Conservation (phyloP, 2,113 vertebrate species). For the Urocitellus parryii region DNA sequence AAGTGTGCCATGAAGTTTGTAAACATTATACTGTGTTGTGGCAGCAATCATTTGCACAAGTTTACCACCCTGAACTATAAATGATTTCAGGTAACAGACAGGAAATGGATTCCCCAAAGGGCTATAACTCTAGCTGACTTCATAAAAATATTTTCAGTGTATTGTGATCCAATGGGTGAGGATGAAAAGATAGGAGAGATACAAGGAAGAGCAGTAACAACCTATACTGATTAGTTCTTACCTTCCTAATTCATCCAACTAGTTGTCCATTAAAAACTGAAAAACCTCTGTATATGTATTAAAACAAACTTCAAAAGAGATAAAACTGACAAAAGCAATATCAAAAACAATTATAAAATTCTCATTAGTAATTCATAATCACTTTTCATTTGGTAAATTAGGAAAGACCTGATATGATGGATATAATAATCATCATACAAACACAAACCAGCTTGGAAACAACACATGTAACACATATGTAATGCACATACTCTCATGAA, state of each 20-base stretch:
- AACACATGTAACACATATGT: background rate
- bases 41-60: background rate
- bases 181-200: background rate
- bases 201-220: background rate
- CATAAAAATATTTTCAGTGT: background rate
- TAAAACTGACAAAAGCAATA: conserved; percentile 54
- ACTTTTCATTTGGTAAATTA: conserved; percentile 21
- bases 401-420: background rate
- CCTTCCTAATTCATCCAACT: conserved; percentile 6
- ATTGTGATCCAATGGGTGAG: background rate
- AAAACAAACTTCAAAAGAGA: conserved; percentile 39
- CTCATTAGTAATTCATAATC: background rate
- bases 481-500: background rate
- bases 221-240: background rate
- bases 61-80: conserved; percentile 24
- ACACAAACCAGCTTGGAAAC: background rate
- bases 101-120: background rate
- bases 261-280: conserved; percentile 20
- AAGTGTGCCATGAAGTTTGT: background rate
- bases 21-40: background rate
- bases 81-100: conserved; percentile 34
- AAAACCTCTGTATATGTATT: background rate
- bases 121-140: conserved; percentile 5
- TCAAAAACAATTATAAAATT: conserved; percentile 40
- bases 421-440: conserved; percentile 12